Base-by-base conservation (phyloP, 2,113 vertebrate species). In the Sphaerodactylus townsendi region DNA sequence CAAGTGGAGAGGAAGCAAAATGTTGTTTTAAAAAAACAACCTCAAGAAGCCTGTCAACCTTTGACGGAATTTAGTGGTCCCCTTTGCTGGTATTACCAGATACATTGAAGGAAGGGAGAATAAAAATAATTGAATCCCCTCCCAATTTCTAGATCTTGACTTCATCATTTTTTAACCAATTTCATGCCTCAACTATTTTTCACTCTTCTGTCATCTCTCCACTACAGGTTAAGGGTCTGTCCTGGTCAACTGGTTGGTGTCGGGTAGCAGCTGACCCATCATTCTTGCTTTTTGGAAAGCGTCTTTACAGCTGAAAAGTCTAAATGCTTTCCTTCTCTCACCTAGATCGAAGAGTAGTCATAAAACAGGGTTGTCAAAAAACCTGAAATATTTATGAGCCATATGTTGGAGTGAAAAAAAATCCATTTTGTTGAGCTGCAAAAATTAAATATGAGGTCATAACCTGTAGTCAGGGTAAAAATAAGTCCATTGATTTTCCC, bases 111-210 rank as follows among this genome's bases (percentile, higher is more conserved):
- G 83, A 94, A 94, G 95, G 89, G 25, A 23, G 33, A 62, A 10
- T 25, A 14, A 8, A 19, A 72, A 44, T 2, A 25, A 2, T 2
- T 35, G 15, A 35, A n/a, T 50, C 15, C 1, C 19, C 1, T 9
- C 23, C 17, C 30, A n/a, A n/a, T 30, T 48, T 46, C 6, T 85
- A 82, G 79, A 89, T 93, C 93, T 91, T 93, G 84, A 56, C 86
- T 95, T 95, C 88, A 89, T 95, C 94, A 84, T 94, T 95, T 82
- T 96, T 93, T 91, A 96, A 95, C 77, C 94, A 96, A 96, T 96
- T 96, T 96, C 94, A 95, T 91, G 95, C 94, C 90, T 93, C 82
- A 1, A 83, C 88, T 65, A 68, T 78, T 95, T 80, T 94, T 62
- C 81, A 81, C 46, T 9, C 72, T 93, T 89, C 87, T 92, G 90